These are phyloP conservation scores for Chouioia cunea DNA, from an alignment of 2,888 invertebrate genomes.

Conservation along the genomic window DNA sequence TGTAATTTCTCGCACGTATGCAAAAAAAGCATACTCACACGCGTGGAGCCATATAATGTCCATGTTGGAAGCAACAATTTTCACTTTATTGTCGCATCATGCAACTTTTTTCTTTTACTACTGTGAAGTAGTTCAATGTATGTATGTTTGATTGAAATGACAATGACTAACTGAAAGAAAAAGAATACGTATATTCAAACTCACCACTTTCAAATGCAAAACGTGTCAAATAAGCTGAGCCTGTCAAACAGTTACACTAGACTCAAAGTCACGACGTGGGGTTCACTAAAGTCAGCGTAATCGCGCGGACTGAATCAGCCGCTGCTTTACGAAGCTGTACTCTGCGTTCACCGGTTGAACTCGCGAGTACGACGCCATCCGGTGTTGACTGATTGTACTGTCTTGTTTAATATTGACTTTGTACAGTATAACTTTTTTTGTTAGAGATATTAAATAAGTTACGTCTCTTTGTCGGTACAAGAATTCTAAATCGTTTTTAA, in stretches of 20 bases:
- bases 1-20: too few relatives aligned
- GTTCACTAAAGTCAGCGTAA: conserved; percentile 26
- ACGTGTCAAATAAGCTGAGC: neutral
- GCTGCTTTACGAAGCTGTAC: neutral
- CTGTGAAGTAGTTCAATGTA: too few relatives aligned
- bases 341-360: conserved; percentile 14
- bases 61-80: too few relatives aligned
- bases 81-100: too few relatives aligned
- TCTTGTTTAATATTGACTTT: too few relatives aligned
- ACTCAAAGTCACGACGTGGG: neutral
- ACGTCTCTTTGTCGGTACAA: too few relatives aligned
- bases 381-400: neutral
- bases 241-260: neutral
- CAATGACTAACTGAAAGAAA: neutral
- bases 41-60: too few relatives aligned
- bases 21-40: too few relatives aligned
- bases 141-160: neutral
- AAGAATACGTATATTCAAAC: conserved; percentile 1
- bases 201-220: conserved; percentile 15
- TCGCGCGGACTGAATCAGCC: conserved; percentile 33
- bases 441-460: too few relatives aligned
- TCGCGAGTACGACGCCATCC: conserved; percentile 23
- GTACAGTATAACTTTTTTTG: too few relatives aligned
- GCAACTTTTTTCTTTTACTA: too few relatives aligned
- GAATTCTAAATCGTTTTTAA: too few relatives aligned